Percentiles rank a stretch among this genome's conserved stretches.
Evolutionary conservation across 2,113 vertebrate genomes (phyloP).

Genomic region (Odocoileus virginianus): DNA sequence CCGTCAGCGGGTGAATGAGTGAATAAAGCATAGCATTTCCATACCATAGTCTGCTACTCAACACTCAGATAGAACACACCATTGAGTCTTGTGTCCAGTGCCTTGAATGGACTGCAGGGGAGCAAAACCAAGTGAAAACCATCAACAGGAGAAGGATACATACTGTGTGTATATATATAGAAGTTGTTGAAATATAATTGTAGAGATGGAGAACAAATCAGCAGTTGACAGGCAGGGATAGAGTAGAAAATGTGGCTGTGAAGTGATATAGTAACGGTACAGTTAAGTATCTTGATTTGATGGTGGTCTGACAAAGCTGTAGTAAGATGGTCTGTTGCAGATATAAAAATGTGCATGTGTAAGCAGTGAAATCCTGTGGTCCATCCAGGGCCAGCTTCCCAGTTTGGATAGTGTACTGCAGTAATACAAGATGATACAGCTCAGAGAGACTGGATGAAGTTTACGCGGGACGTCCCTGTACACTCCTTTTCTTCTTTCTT

Average conservation of each 20-base stretch:
- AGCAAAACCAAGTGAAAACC: background rate
- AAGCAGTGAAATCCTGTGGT: background rate
- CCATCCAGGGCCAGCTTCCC: background rate
- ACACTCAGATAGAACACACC: background rate
- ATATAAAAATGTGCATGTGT: background rate
- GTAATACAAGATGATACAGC: background rate
- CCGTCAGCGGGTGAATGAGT: background rate
- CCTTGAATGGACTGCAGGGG: background rate
- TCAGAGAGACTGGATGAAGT: background rate
- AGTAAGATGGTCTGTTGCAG: background rate
- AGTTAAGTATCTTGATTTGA: background rate
- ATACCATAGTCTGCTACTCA: background rate
- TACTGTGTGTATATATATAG: background rate
- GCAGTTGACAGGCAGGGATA: background rate
- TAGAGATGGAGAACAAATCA: background rate
- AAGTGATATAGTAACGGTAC: background rate
- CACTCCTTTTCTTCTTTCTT: background rate
- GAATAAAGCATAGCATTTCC: background rate
- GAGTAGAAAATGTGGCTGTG: background rate
- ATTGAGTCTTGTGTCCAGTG: background rate
- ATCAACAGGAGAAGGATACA: background rate
- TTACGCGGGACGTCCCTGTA: background rate
- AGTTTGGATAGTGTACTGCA: background rate
- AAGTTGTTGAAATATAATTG: background rate
- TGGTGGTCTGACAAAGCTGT: background rate